These are phyloP conservation scores for Desmophyllum pertusum DNA, from an alignment of 92 coral and sea anemone genomes.

Conservation along the genomic window DNA sequence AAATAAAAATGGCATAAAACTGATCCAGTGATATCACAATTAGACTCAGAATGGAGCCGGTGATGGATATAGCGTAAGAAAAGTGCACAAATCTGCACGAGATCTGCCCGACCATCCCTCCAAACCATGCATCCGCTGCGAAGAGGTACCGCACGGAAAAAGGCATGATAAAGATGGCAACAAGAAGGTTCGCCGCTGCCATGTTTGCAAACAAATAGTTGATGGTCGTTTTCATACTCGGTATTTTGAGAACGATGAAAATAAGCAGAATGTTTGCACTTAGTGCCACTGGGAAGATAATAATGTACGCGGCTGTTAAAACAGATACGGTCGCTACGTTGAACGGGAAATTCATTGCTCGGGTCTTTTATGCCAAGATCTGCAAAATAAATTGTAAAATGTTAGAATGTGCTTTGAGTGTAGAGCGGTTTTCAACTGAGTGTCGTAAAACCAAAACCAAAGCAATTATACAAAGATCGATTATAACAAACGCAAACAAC, in stretches of 20 bases:
- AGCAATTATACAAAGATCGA: no score
- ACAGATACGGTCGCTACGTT: not conserved
- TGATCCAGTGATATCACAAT: conserved; percentile 55
- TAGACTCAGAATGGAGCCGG: conserved; percentile 49
- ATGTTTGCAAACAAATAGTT: conserved; percentile 72
- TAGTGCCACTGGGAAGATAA: conserved; percentile 47
- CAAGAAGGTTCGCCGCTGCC: conserved; percentile 70
- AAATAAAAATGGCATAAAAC: conserved; percentile 52
- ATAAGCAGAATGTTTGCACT: conserved; percentile 68
- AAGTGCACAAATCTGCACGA: conserved; percentile 55
- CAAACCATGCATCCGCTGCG: conserved; percentile 52
- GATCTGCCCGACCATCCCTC: conserved; percentile 43
- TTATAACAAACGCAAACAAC: no score
- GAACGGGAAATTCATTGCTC: conserved; percentile 5
- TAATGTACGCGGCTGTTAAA: conserved; percentile 45
- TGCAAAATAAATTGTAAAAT: not conserved
- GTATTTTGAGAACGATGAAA: conserved; percentile 47
- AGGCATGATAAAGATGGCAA: conserved; percentile 65
- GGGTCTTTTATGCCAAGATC: not conserved
- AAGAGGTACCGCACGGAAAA: conserved; percentile 32
- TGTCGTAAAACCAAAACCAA: no score
- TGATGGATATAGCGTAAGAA: conserved; percentile 47
- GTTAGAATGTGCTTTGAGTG: not conserved
- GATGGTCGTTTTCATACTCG: conserved; percentile 60
- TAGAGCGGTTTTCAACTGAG: no score